Percentiles rank a stretch among this genome's conserved stretches.
Conservation (phyloP, 2,797 vertebrate genomes). For the Neopelma chrysocephalum region DNA sequence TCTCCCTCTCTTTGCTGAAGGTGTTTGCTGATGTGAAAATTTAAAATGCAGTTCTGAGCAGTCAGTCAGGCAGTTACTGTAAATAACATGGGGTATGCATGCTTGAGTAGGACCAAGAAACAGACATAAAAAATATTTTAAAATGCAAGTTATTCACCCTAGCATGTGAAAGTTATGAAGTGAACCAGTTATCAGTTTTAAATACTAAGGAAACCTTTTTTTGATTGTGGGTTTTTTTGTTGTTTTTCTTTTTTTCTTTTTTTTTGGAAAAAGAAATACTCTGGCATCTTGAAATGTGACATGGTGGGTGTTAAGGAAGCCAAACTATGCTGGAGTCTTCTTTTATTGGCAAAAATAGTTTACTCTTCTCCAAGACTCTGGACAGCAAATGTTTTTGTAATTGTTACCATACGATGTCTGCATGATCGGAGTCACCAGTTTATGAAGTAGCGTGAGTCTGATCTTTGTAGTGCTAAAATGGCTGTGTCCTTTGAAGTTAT, state of each 20-base stretch:
- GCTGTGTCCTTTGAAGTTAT: background rate
- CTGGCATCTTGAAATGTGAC: background rate
- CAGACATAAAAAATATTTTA: background rate
- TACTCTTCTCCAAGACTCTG: background rate
- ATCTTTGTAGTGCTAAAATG: background rate
- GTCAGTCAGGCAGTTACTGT: background rate
- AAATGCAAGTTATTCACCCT: background rate
- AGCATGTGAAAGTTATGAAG: background rate
- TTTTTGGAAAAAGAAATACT: background rate
- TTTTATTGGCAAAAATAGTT: background rate
- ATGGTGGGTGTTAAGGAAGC: background rate
- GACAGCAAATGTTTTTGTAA: slow-evolving; percentile 2
- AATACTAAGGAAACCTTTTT: background rate
- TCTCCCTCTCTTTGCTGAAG: background rate
- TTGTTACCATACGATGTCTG: background rate
- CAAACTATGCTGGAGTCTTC: background rate
- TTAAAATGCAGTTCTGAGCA: background rate
- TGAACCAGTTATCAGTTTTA: background rate
- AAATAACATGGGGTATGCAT: background rate
- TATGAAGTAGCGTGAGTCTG: background rate
- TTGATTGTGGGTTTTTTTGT: background rate
- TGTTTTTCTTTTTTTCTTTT: background rate
- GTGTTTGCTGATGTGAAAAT: slow-evolving; percentile 26
- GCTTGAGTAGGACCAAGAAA: background rate
- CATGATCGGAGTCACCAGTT: background rate